Base-by-base conservation (phyloP, 2,797 vertebrate species). In the Gymnothorax reevesii region DNA sequence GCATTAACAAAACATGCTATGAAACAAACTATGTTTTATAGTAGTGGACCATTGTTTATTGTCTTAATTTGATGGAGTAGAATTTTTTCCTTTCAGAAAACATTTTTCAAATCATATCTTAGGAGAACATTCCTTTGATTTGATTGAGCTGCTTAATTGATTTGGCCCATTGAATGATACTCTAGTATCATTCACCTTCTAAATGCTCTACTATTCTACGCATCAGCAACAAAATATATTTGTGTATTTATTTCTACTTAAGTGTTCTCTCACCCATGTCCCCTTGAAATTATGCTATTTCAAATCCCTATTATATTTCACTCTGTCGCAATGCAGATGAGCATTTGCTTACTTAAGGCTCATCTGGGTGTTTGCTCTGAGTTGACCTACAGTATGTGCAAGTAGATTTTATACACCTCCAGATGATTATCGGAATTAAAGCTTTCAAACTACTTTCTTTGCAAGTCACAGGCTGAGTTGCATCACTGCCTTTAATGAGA, bases 31-130 rank as follows among this genome's bases (percentile, higher is more conserved):
- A 85, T 57, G 87, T 89, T 90, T 90, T 92, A 88, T 13, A 71
- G 69, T 71, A 42, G 69, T 73, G 9, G 69, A 42, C 27, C 27
- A 33, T 64, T 73, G 27, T 25, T 42, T 27, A 73, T 42, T 42
- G 33, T 42, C 33, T 42, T 42, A 42, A 42, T 42, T 42, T 42
- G 33, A 42, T 42, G 33, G 33, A 42, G 33, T 42, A 42, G 33
- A 42, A 42, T 42, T 93, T 89, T 87, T 89, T 89, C 84, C 64
- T 88, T 92, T 91, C 90, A 77, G 42, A 77, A 77, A 42, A 77
- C 20, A 6, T 52, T 49, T 77, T 77, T 52, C 42, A 20, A 33
- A 15, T 49, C 15, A 77, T 77, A 90, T 84, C 87, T 42, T 17
- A 42, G 15, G 42, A 64, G 66, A 66, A 60, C 12, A 22, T 57